Conservation (phyloP, 1,140 invertebrate genomes). For the Musca vetustissima region DNA sequence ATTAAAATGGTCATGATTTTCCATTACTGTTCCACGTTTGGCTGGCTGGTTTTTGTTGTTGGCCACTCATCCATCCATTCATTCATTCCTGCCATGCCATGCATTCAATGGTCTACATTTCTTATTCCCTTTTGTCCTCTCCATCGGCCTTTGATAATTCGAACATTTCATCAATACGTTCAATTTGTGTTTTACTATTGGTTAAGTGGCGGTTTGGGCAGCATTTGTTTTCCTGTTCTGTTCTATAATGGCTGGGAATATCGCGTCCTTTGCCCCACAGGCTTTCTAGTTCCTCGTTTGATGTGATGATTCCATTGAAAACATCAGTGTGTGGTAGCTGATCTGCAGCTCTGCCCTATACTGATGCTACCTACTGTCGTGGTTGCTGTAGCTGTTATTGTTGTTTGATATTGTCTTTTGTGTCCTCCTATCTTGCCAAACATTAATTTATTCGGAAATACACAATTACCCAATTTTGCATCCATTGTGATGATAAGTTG, state of each 20-base stretch:
- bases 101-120: too few relatives aligned
- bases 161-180: slow-evolving; percentile 21
- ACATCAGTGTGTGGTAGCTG: too few relatives aligned
- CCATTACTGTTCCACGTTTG: neutral
- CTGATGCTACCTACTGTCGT: too few relatives aligned
- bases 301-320: too few relatives aligned
- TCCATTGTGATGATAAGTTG: slow-evolving; percentile 14
- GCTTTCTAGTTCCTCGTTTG: neutral
- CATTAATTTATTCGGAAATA: slow-evolving; percentile 23
- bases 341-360: too few relatives aligned
- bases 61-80: too few relatives aligned
- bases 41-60: neutral
- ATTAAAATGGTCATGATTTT: slow-evolving; percentile 24
- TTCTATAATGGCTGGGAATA: neutral
- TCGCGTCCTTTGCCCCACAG: neutral
- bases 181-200: neutral
- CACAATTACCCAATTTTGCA: slow-evolving; percentile 21
- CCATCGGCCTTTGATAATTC: slow-evolving; percentile 3
- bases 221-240: neutral
- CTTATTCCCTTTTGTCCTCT: neutral
- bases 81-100: too few relatives aligned
- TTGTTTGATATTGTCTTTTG: neutral
- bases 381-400: neutral
- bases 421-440: slow-evolving; percentile 13
- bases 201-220: too few relatives aligned